These are phyloP conservation scores for Oreotragus oreotragus DNA, from an alignment of 2,113 vertebrate species.

Conservation along the genomic window DNA sequence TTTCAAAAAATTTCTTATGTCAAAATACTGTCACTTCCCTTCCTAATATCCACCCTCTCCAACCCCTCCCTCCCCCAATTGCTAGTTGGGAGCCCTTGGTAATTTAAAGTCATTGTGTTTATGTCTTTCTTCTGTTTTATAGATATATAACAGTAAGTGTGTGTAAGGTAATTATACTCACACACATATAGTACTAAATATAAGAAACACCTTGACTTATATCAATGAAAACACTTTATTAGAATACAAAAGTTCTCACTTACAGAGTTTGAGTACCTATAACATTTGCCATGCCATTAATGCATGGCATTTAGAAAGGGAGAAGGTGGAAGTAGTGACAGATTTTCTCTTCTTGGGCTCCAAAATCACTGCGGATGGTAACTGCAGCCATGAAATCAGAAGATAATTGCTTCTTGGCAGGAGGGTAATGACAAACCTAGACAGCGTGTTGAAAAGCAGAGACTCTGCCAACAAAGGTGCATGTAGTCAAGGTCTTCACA, in stretches of 20 bases:
- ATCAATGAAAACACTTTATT: background rate
- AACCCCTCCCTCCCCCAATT: no score
- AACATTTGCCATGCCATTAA: background rate
- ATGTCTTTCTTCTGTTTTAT: background rate
- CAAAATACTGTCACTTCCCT: background rate
- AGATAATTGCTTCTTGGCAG: background rate
- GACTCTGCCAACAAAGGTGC: background rate
- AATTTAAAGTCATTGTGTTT: background rate
- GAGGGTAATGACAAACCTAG: background rate
- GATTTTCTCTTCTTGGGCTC: background rate
- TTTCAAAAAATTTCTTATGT: background rate
- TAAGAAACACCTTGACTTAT: background rate
- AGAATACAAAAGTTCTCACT: background rate
- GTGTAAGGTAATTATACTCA: background rate
- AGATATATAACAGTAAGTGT: background rate
- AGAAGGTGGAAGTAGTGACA: background rate
- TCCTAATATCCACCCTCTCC: background rate
- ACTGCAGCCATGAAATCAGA: background rate
- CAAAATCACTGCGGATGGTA: background rate
- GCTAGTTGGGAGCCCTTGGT: background rate
- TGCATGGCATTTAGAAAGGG: background rate
- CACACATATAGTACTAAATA: background rate
- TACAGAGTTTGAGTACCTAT: background rate
- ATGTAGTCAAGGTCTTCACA: background rate
- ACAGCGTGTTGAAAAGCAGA: background rate